phyloP scores from a whole-genome alignment of 1,140 invertebrate genomes.

The Chrysomallon squamiferum region DNA sequence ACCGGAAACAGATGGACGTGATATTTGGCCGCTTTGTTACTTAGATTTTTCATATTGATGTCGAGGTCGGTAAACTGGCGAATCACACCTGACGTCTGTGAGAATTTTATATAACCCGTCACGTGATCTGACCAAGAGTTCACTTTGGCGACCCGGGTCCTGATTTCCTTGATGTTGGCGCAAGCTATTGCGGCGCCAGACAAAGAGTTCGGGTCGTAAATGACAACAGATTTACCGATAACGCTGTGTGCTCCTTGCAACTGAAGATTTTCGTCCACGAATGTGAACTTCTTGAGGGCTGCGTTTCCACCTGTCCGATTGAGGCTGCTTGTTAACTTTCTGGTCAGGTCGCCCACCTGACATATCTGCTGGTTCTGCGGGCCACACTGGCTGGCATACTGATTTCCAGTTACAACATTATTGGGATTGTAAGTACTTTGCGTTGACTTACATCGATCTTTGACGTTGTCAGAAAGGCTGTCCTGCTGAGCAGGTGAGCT shows the following conservation, averaged over 20 bases:
- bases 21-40: slow-evolving; percentile 63
- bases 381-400: slow-evolving; percentile 52
- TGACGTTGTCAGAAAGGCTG: slow-evolving; percentile 59
- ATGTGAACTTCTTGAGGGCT: slow-evolving; percentile 76
- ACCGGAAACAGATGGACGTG: slow-evolving; percentile 67
- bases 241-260: slow-evolving; percentile 80
- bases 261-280: slow-evolving; percentile 78
- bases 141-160: slow-evolving; percentile 41
- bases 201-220: slow-evolving; percentile 83
- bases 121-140: slow-evolving; percentile 58
- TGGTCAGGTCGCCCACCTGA: slow-evolving; percentile 66
- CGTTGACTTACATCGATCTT: slow-evolving; percentile 70
- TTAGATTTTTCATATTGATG: slow-evolving; percentile 73
- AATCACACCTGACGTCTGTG: slow-evolving; percentile 62
- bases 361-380: slow-evolving; percentile 62
- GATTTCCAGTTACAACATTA: slow-evolving; percentile 65
- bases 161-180: slow-evolving; percentile 66
- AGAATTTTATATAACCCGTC: slow-evolving; percentile 29
- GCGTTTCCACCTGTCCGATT: slow-evolving; percentile 76
- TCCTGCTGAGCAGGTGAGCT: slow-evolving; percentile 75
- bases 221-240: slow-evolving; percentile 82
- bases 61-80: slow-evolving; percentile 18
- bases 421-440: slow-evolving; percentile 82
- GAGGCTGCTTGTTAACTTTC: slow-evolving; percentile 73
- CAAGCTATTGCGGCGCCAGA: slow-evolving; percentile 87